Evolutionary conservation across 2,113 vertebrate species (phyloP).

Genomic region (Eretmochelys imbricata): DNA sequence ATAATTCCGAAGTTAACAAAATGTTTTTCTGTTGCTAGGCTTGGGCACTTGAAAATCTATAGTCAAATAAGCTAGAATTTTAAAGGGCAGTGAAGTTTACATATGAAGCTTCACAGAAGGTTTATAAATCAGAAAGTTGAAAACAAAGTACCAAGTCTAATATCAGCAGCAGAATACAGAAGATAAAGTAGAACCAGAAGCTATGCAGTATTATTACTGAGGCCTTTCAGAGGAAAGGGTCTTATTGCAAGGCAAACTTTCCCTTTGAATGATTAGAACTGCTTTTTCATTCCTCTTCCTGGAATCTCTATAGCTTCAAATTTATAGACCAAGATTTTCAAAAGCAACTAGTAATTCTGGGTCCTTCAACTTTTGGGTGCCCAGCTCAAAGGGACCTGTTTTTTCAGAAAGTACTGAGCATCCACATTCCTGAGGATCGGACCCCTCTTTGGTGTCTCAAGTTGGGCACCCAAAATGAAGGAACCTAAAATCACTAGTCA

Average conservation of each 20-base stretch:
- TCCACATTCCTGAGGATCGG: background rate
- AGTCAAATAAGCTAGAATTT: background rate
- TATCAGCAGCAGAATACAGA: background rate
- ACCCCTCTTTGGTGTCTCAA: background rate
- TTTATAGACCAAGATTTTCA: background rate
- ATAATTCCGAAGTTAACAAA: background rate
- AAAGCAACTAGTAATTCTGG: background rate
- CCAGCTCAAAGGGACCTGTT: background rate
- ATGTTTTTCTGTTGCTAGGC: background rate
- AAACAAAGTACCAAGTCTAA: background rate
- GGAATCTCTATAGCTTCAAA: background rate
- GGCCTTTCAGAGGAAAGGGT: background rate
- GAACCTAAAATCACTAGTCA: background rate
- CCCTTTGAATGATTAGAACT: background rate
- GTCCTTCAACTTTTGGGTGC: background rate
- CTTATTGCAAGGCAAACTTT: background rate
- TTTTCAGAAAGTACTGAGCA: background rate
- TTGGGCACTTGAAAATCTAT: background rate
- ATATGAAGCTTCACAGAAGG: background rate
- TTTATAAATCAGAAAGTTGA: background rate
- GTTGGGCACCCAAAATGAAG: background rate
- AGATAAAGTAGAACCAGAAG: background rate
- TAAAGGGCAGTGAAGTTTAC: background rate
- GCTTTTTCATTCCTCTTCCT: background rate
- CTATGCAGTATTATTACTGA: background rate